Evolutionary conservation across 1,140 invertebrate genomes (phyloP).

Genomic region (Coenobita brevimanus): DNA sequence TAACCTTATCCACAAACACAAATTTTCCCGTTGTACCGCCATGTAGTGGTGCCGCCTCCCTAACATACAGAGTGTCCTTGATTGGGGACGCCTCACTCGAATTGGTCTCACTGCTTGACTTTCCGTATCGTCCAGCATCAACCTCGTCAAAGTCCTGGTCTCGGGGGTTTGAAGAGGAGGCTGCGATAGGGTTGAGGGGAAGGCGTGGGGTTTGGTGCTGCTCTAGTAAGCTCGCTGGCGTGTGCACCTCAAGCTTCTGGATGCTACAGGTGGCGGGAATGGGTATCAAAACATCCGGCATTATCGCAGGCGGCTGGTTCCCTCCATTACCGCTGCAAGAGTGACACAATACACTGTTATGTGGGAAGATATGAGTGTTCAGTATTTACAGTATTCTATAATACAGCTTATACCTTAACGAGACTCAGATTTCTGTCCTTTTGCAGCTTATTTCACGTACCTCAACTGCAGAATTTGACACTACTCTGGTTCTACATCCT

Average conservation of each 20-base stretch:
- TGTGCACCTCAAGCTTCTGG: constrained; percentile 37
- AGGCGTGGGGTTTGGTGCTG: constrained; percentile 40
- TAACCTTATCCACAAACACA: constrained; percentile 46
- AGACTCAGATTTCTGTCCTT: too few species aligned
- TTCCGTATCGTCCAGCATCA: background rate
- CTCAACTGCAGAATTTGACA: too few species aligned
- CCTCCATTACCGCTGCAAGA: constrained; percentile 4
- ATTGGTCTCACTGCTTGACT: constrained; percentile 49
- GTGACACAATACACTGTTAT: background rate
- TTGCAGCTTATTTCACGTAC: too few species aligned
- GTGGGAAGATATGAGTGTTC: background rate
- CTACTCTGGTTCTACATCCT: too few species aligned
- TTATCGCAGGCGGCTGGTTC: constrained; percentile 38
- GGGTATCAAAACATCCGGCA: constrained; percentile 54
- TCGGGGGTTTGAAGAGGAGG: background rate
- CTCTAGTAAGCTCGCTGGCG: constrained; percentile 37
- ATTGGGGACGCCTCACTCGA: constrained; percentile 48
- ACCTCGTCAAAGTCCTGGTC: background rate
- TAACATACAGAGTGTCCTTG: constrained; percentile 29
- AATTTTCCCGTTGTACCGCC: constrained; percentile 41
- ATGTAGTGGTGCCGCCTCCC: constrained; percentile 37
- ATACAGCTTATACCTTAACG: too few species aligned
- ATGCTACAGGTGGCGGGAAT: background rate
- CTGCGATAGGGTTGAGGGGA: constrained; percentile 16
- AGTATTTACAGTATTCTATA: background rate